These are phyloP conservation scores for Platypus cylindrus DNA, from an alignment of 2,888 invertebrate genomes.

Conservation along the genomic window DNA sequence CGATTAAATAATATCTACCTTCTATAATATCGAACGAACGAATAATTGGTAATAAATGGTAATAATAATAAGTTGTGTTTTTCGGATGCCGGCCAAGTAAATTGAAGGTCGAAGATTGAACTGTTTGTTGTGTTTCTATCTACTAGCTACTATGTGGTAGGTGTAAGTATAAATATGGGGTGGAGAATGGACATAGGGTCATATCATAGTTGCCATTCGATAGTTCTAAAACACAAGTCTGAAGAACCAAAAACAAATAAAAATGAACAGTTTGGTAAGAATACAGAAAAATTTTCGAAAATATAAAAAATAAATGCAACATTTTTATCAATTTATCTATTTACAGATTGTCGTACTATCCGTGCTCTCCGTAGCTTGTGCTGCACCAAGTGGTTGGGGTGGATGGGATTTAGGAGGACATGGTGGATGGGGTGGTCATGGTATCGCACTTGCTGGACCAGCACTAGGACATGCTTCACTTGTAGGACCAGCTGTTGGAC, in stretches of 20 bases:
- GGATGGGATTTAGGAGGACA: slow-evolving; percentile 4
- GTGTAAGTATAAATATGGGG: slow-evolving; percentile 24
- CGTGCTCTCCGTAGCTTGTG: slow-evolving; percentile 15
- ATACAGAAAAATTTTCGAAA: no score
- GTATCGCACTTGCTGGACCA: slow-evolving; percentile 5
- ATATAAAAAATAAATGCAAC: neutral
- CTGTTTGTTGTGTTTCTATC: no score
- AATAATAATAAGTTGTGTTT: no score
- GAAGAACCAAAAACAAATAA: slow-evolving; percentile 12
- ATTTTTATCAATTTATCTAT: no score
- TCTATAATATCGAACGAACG: no score
- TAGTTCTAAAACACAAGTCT: no score
- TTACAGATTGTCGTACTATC: slow-evolving; percentile 13
- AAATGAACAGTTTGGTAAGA: slow-evolving; percentile 22
- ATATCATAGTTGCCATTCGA: slow-evolving; percentile 21
- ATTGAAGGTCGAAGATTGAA: no score
- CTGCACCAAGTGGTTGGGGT: slow-evolving; percentile 11
- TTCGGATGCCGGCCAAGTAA: no score
- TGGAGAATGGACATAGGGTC: slow-evolving; percentile 15
- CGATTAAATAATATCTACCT: no score
- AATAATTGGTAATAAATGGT: no score
- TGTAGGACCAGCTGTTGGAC: slow-evolving; percentile 13
- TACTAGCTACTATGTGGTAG: no score
- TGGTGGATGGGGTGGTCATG: slow-evolving; percentile 5
- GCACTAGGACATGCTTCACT: slow-evolving; percentile 6